Conservation (phyloP, 2,113 vertebrate species). For the Zootoca vivipara region DNA sequence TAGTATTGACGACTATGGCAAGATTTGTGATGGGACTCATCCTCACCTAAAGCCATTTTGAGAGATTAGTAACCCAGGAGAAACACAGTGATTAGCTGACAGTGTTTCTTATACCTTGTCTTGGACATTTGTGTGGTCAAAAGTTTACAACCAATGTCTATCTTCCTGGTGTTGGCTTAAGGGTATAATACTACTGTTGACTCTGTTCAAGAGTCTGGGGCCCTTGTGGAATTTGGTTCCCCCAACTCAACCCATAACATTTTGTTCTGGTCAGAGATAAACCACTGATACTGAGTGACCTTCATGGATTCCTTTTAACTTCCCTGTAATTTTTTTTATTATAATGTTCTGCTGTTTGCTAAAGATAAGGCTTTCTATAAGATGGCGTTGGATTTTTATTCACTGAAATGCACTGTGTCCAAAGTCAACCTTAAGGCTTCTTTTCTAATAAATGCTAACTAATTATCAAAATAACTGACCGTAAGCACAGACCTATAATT, state of each 20-base stretch:
- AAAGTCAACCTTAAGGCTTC: not conserved
- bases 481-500: not conserved
- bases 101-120: not conserved
- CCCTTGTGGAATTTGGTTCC: not conserved
- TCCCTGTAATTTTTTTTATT: conserved; percentile 40
- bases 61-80: not conserved
- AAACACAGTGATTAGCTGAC: not conserved
- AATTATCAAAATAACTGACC: conserved; percentile 7
- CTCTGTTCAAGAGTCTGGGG: fast-evolving
- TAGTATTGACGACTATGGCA: not conserved
- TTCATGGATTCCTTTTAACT: conserved; percentile 37
- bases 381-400: not conserved
- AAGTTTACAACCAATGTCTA: not conserved
- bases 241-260: not conserved
- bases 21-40: conserved; percentile 8
- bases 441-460: conserved; percentile 38
- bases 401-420: not conserved
- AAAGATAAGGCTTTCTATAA: conserved; percentile 13
- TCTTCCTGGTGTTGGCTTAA: fast-evolving
- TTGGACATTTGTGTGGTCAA: not conserved
- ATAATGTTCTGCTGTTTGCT: conserved; percentile 4
- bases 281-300: not conserved
- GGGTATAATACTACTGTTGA: not conserved
- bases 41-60: conserved; percentile 23
- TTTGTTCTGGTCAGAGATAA: conserved; percentile 12